Evolutionary conservation across 2,888 invertebrate species (phyloP).

Genomic region (Chloroclysta siterata): DNA sequence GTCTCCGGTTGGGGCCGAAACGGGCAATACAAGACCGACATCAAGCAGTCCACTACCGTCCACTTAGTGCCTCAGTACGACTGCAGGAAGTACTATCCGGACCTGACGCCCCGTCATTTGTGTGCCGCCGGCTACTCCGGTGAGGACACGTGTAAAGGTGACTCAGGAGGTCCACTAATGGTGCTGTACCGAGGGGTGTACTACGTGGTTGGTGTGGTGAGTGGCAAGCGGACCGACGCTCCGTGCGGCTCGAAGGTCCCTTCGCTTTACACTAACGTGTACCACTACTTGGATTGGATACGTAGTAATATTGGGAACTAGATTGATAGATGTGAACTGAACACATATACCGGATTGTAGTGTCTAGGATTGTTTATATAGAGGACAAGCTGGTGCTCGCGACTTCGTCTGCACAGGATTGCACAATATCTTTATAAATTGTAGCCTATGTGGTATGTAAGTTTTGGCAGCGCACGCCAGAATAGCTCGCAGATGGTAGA

Average conservation of each 20-base stretch:
- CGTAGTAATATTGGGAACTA: constrained; percentile 53
- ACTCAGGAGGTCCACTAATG: constrained; percentile 79
- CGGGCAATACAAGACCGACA: constrained; percentile 60
- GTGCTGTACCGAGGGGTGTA: constrained; percentile 67
- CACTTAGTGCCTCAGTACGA: constrained; percentile 66
- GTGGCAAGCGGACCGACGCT: constrained; percentile 73
- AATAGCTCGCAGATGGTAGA: too few relatives aligned
- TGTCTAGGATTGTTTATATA: too few relatives aligned
- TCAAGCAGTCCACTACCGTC: constrained; percentile 74
- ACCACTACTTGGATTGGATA: constrained; percentile 71
- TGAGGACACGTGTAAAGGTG: constrained; percentile 77
- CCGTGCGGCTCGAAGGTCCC: constrained; percentile 75
- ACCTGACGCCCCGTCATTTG: constrained; percentile 62
- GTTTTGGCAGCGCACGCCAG: too few relatives aligned
- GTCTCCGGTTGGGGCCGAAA: constrained; percentile 78
- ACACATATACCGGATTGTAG: too few relatives aligned
- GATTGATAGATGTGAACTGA: too few relatives aligned
- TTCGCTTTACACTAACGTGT: constrained; percentile 75
- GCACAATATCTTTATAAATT: too few relatives aligned
- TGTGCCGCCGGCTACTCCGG: constrained; percentile 74
- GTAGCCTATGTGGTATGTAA: too few relatives aligned
- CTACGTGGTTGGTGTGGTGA: constrained; percentile 73
- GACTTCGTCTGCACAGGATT: too few relatives aligned
- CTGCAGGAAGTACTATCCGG: constrained; percentile 63
- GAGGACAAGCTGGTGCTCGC: too few relatives aligned